Evolutionary conservation across 1,140 invertebrate species (phyloP).

Genomic region (Drosophila pachea): DNA sequence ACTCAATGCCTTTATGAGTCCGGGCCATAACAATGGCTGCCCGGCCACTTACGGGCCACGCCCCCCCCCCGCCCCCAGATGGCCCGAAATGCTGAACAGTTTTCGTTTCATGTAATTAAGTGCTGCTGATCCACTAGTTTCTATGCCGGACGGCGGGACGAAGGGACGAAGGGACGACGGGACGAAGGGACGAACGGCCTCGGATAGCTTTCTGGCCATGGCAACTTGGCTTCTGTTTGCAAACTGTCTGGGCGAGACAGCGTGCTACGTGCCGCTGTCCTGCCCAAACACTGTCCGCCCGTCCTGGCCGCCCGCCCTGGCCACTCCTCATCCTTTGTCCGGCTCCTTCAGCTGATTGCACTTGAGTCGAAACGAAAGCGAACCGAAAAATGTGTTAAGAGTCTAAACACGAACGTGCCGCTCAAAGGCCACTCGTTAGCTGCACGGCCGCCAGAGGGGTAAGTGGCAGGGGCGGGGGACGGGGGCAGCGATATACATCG

Average conservation of each 20-base stretch:
- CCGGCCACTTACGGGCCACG: slow-evolving; percentile 31
- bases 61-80: neutral
- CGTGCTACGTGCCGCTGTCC: slow-evolving; percentile 59
- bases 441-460: neutral
- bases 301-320: neutral
- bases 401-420: slow-evolving; percentile 74
- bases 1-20: slow-evolving; percentile 41
- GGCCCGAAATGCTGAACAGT: slow-evolving; percentile 63
- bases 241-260: slow-evolving; percentile 75
- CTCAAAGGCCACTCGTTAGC: slow-evolving; percentile 75
- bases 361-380: slow-evolving; percentile 51
- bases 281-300: neutral
- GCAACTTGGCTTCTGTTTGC: slow-evolving; percentile 50
- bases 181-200: slow-evolving; percentile 18
- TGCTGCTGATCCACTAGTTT: slow-evolving; percentile 75
- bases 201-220: slow-evolving; percentile 50
- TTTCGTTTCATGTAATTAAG: slow-evolving; percentile 77
- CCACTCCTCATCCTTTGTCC: slow-evolving; percentile 17
- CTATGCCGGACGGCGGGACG: slow-evolving; percentile 36
- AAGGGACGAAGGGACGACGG: slow-evolving; percentile 6
- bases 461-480: neutral
- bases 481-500: slow-evolving; percentile 15
- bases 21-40: slow-evolving; percentile 36
- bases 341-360: slow-evolving; percentile 57
- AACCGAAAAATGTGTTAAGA: slow-evolving; percentile 71